phyloP scores from a whole-genome alignment of 2,797 vertebrate genomes.

The Artibeus lituratus region DNA sequence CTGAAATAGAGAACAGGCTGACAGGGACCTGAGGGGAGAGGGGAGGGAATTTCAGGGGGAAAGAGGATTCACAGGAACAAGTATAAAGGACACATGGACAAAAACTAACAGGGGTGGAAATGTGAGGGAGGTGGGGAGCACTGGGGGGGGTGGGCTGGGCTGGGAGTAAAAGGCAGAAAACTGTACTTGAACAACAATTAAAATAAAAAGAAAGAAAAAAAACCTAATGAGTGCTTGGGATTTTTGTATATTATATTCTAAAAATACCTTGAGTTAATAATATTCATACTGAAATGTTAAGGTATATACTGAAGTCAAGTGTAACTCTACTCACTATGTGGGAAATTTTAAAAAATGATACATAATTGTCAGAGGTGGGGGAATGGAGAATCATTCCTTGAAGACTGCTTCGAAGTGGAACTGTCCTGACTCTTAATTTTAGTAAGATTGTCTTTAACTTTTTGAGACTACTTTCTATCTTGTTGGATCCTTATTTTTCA shows the following conservation, averaged over 20 bases:
- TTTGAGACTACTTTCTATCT: not conserved
- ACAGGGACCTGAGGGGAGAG: too few relatives aligned
- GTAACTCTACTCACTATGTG: not conserved
- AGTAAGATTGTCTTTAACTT: not conserved
- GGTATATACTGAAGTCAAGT: not conserved
- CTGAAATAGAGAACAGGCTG: too few relatives aligned
- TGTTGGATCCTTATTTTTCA: not conserved
- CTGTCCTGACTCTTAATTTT: not conserved
- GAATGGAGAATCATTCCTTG: not conserved
- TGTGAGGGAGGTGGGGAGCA: too few relatives aligned
- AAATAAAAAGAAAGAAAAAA: not conserved
- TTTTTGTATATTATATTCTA: not conserved
- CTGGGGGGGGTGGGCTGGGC: too few relatives aligned
- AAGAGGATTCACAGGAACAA: too few relatives aligned
- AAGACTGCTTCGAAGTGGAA: not conserved
- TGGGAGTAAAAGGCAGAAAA: too few relatives aligned
- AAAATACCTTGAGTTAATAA: not conserved
- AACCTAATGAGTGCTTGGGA: not conserved
- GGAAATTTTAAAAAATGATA: not conserved
- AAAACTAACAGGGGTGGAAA: too few relatives aligned
- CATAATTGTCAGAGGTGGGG: not conserved
- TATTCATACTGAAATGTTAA: not conserved
- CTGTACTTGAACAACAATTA: too few relatives aligned
- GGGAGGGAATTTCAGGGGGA: too few relatives aligned
- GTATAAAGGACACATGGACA: too few relatives aligned